A percentile compares a stretch with the other conserved stretches of the same genome.
phyloP scores from a whole-genome alignment of 2,113 vertebrate species.

The Ondatra zibethicus region DNA sequence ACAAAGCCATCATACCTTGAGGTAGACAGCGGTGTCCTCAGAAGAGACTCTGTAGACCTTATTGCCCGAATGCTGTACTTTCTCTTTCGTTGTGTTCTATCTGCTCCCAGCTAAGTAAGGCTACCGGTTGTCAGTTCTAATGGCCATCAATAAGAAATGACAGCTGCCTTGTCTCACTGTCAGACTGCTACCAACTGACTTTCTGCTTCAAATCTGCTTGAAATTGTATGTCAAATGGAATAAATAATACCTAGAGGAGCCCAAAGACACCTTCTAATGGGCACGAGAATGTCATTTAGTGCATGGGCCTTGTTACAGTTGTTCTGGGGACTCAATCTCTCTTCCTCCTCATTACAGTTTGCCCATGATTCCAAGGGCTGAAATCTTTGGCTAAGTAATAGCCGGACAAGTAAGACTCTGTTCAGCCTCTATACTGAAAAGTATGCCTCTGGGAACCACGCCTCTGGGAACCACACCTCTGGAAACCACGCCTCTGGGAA shows the following conservation, averaged over 20 bases:
- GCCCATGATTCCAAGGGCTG: background rate
- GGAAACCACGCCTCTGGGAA: too few relatives aligned
- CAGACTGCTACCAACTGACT: conserved; percentile 60
- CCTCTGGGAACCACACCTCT: too few relatives aligned
- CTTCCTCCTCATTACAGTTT: background rate
- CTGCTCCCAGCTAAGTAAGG: background rate
- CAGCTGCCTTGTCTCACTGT: conserved; percentile 52
- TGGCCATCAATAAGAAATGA: conserved; percentile 20
- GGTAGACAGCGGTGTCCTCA: background rate
- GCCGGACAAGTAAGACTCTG: background rate
- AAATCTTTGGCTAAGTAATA: background rate
- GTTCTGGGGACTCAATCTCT: background rate
- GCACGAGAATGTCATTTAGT: background rate
- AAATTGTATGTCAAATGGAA: conserved; percentile 77
- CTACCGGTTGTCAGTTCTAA: conserved; percentile 33
- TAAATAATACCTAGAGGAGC: conserved; percentile 23
- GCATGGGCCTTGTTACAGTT: background rate
- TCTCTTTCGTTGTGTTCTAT: background rate
- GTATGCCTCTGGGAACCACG: too few relatives aligned
- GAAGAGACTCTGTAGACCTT: background rate
- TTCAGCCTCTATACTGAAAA: background rate
- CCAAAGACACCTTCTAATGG: background rate
- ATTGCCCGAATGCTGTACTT: background rate
- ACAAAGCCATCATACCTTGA: background rate
- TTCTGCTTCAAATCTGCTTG: conserved; percentile 72